These are phyloP conservation scores for Falco naumanni DNA, from an alignment of 2,797 vertebrate genomes.

Conservation along the genomic window DNA sequence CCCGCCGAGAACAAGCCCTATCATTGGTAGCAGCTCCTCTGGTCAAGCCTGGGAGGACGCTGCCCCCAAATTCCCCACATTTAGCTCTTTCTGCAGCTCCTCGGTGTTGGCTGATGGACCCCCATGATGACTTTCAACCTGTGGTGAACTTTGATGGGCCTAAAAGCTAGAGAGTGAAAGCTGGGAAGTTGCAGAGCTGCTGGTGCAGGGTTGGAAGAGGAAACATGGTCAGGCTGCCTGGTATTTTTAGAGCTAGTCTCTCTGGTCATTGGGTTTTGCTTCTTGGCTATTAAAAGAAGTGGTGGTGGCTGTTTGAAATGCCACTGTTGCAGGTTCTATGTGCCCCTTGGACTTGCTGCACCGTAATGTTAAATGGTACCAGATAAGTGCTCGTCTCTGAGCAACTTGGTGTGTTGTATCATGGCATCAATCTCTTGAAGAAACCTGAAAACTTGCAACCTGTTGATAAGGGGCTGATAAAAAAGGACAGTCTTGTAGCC, in stretches of 20 bases:
- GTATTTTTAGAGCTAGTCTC: not conserved
- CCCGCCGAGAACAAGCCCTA: not conserved
- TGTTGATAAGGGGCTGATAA: not conserved
- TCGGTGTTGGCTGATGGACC: accelerated
- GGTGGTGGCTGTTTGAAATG: not conserved
- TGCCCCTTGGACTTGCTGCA: not conserved
- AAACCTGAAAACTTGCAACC: accelerated
- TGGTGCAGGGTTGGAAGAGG: not conserved
- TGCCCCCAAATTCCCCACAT: accelerated
- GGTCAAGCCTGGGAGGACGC: too few species aligned
- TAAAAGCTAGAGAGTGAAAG: not conserved
- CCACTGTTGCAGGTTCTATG: accelerated
- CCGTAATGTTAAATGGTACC: accelerated
- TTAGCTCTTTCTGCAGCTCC: not conserved
- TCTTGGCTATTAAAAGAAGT: not conserved
- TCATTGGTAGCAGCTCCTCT: not conserved
- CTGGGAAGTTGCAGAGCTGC: not conserved
- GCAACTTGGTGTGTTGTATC: accelerated
- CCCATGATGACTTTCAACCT: not conserved
- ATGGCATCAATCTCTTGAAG: accelerated
- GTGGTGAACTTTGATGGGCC: not conserved
- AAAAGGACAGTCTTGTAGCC: accelerated
- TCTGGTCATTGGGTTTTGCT: not conserved
- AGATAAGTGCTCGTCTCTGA: accelerated
- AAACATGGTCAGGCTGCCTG: not conserved